phyloP scores from a whole-genome alignment of 2,888 invertebrate genomes.

The Ophioninae sp. region DNA sequence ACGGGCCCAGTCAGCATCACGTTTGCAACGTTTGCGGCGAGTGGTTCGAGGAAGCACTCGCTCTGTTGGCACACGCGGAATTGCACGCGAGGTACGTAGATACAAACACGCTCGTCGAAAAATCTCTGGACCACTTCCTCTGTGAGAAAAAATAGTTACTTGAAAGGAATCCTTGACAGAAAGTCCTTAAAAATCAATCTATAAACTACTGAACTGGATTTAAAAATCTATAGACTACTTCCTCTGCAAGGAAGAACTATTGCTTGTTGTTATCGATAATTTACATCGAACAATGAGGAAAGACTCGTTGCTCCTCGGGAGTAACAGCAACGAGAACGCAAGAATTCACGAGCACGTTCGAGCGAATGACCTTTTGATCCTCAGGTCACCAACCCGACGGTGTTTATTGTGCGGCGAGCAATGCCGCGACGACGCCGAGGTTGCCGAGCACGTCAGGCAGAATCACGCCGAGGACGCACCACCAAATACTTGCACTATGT shows the following conservation, averaged over 20 bases:
- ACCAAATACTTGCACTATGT: constrained; percentile 86
- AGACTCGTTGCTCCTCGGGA: background rate
- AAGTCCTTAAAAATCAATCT: no score
- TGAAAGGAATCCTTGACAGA: no score
- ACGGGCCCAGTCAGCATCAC: constrained; percentile 81
- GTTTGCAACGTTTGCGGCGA: constrained; percentile 91
- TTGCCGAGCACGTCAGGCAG: constrained; percentile 85
- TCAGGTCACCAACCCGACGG: constrained; percentile 80
- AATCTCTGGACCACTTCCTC: background rate
- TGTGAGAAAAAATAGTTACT: no score
- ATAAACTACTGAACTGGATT: no score
- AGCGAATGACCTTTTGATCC: constrained; percentile 14
- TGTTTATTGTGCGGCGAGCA: constrained; percentile 87
- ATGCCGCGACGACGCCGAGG: constrained; percentile 84
- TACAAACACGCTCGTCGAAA: background rate
- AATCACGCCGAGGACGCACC: constrained; percentile 85
- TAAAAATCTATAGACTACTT: background rate
- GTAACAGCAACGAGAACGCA: background rate
- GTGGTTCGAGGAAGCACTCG: constrained; percentile 88
- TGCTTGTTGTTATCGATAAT: background rate
- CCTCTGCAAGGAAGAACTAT: background rate
- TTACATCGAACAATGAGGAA: background rate
- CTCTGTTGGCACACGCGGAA: constrained; percentile 90
- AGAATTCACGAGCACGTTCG: constrained; percentile 1
- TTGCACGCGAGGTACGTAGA: constrained; percentile 85